Conservation (phyloP, 2,113 vertebrate genomes). For the Pteropus alecto region DNA sequence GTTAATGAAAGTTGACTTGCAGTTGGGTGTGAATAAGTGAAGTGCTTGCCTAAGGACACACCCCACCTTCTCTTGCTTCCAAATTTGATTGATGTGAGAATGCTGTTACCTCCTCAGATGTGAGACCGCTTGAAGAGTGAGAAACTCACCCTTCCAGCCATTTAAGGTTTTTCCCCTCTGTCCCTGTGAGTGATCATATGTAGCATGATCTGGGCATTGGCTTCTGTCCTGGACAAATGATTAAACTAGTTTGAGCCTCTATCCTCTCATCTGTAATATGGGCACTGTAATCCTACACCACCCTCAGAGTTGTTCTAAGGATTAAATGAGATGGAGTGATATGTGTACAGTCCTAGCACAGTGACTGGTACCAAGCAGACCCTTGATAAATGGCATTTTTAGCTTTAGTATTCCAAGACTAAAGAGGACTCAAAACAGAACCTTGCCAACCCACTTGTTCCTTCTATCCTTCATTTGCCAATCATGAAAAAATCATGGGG, state of each 20-base stretch:
- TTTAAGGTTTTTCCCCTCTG: neutral
- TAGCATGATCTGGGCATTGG: neutral
- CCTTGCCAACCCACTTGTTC: neutral
- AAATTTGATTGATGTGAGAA: neutral
- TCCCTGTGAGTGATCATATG: neutral
- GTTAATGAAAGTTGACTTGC: neutral
- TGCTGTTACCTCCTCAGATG: neutral
- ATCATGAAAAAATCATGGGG: neutral
- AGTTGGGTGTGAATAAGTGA: neutral
- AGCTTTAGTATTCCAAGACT: neutral
- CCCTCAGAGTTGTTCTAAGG: neutral
- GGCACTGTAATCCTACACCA: neutral
- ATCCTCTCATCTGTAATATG: neutral
- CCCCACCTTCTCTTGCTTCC: neutral
- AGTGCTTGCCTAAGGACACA: neutral
- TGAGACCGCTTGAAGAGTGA: neutral
- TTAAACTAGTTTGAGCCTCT: neutral
- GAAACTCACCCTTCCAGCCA: neutral
- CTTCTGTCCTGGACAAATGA: neutral
- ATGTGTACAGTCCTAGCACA: no score
- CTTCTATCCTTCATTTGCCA: neutral
- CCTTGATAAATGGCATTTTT: neutral
- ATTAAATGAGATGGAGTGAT: neutral
- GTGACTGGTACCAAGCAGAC: neutral
- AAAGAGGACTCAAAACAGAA: neutral